These are phyloP conservation scores for Opisthograptis luteolata DNA, from an alignment of 2,888 invertebrate genomes.

Conservation along the genomic window DNA sequence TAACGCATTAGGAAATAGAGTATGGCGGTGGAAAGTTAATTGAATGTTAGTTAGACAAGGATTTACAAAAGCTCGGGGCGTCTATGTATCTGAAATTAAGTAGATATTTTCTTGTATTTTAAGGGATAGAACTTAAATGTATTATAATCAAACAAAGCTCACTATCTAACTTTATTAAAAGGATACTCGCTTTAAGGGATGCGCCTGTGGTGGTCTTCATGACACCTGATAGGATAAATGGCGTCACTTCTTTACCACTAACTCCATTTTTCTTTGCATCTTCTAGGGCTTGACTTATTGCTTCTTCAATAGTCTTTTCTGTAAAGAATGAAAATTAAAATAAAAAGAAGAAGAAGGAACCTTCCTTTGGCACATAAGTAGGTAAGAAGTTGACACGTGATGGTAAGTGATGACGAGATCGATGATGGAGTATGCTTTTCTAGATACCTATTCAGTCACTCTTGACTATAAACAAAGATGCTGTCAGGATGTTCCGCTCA, in stretches of 20 bases:
- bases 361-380: too few species aligned
- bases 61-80: slow-evolving; percentile 2
- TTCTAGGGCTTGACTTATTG: slow-evolving; percentile 88
- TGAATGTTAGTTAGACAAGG: slow-evolving; percentile 11
- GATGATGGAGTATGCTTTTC: too few species aligned
- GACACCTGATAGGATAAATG: slow-evolving; percentile 92
- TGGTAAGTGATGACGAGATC: too few species aligned
- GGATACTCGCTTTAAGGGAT: slow-evolving; percentile 94
- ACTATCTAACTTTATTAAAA: slow-evolving; percentile 58
- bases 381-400: too few species aligned
- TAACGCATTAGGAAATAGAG: slow-evolving; percentile 13
- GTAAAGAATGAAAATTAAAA: slow-evolving; percentile 30
- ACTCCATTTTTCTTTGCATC: slow-evolving; percentile 86
- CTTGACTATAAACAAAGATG: too few species aligned
- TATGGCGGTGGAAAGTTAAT: slow-evolving; percentile 8
- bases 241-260: slow-evolving; percentile 95
- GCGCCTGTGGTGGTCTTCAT: slow-evolving; percentile 91
- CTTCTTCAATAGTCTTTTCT: slow-evolving; percentile 86
- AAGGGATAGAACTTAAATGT: neutral
- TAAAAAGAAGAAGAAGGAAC: too few species aligned
- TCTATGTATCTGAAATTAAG: neutral
- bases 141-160: neutral
- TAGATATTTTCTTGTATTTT: neutral
- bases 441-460: too few species aligned
- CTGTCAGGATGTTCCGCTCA: too few species aligned